These are phyloP conservation scores for Scaptodrosophila lebanonensis DNA, from an alignment of 1,140 invertebrate genomes.

Conservation along the genomic window DNA sequence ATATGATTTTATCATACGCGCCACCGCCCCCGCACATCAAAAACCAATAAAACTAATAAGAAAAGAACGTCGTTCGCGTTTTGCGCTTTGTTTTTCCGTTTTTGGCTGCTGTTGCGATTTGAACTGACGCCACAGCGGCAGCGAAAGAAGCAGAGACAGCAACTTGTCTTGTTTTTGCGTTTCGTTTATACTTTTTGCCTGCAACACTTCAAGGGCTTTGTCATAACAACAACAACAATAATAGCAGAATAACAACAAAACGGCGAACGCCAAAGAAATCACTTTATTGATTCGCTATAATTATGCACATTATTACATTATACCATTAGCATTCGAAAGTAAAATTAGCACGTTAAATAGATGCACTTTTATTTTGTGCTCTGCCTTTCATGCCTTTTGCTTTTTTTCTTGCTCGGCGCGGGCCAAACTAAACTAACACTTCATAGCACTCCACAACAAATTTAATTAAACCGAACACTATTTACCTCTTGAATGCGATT, in stretches of 20 bases:
- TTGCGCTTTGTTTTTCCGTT: conserved; percentile 20
- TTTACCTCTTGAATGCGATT: conserved; percentile 34
- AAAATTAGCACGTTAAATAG: conserved; percentile 14
- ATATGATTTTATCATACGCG: conserved; percentile 33
- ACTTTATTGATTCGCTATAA: conserved; percentile 37
- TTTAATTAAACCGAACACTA: too few relatives aligned
- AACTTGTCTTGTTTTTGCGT: conserved; percentile 4
- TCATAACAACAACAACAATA: conserved; percentile 7
- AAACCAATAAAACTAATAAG: too few relatives aligned
- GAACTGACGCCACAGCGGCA: too few relatives aligned
- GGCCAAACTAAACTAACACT: too few relatives aligned
- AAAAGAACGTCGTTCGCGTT: conserved; percentile 15
- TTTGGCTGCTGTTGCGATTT: conserved; percentile 9
- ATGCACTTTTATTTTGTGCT: conserved; percentile 25
- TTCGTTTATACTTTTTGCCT: conserved; percentile 12
- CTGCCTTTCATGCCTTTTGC: conserved; percentile 16
- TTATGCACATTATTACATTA: not conserved
- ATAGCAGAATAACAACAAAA: conserved; percentile 11
- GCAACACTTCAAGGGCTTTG: conserved; percentile 40
- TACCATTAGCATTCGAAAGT: conserved; percentile 8
- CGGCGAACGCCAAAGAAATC: too few relatives aligned
- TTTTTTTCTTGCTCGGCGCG: conserved; percentile 9
- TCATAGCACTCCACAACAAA: too few relatives aligned
- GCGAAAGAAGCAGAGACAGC: too few relatives aligned
- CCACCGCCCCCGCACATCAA: conserved; percentile 7